Percentiles rank a stretch among this genome's conserved stretches.
phyloP scores from a whole-genome alignment of 2,888 invertebrate genomes.

The Hybos culiciformis region DNA sequence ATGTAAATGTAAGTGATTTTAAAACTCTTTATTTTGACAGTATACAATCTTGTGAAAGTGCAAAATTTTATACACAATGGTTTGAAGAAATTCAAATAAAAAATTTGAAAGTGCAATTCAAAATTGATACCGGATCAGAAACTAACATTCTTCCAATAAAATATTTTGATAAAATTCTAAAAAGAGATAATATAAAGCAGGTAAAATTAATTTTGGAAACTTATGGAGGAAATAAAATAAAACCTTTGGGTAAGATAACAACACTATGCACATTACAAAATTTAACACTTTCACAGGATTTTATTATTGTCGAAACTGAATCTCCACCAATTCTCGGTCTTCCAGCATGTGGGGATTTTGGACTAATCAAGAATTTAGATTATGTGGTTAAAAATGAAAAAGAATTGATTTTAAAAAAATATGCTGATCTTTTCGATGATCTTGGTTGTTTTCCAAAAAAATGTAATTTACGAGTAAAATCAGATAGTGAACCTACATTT shows the following conservation, averaged over 20 bases:
- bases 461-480: too few species aligned
- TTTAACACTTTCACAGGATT: not conserved
- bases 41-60: too few species aligned
- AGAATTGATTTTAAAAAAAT: not conserved
- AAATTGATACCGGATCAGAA: constrained; percentile 9
- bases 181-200: not conserved
- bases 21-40: too few species aligned
- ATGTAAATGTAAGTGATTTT: too few species aligned
- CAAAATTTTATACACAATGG: too few species aligned
- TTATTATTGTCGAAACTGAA: constrained; percentile 1
- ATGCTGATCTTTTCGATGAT: too few species aligned
- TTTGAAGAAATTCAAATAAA: constrained; percentile 2
- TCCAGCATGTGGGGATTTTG: constrained; percentile 1
- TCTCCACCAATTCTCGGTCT: constrained; percentile 4
- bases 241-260: not conserved
- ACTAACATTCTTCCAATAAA: constrained; percentile 5
- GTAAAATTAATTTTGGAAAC: not conserved
- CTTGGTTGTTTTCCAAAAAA: too few species aligned
- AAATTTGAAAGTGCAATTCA: constrained; percentile 2
- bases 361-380: constrained; percentile 2
- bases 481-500: not conserved
- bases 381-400: not conserved
- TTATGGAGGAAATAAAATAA: constrained; percentile 2
- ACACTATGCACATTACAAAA: not conserved
- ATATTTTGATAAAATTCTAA: not conserved